A percentile compares a stretch with the other conserved stretches of the same genome.
These are phyloP conservation scores for Pelagia noctiluca DNA, from an alignment of 30 jellyfish, hydroid and myxozoan genomes.

Conservation along the genomic window DNA sequence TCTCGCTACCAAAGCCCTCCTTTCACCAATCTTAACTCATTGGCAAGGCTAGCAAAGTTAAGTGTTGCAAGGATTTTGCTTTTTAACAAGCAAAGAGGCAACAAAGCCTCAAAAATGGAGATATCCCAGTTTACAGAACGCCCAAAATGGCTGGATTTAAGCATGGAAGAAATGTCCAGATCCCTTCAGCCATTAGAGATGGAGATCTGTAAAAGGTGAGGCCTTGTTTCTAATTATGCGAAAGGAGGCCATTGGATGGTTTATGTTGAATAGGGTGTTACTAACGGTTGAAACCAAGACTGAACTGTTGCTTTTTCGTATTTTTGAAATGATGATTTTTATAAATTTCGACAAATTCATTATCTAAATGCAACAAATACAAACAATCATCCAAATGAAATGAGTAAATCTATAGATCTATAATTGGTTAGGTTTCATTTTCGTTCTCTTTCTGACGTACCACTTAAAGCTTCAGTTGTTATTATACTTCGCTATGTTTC, in stretches of 20 bases:
- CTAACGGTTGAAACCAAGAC: too few species aligned
- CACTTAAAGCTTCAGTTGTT: too few species aligned
- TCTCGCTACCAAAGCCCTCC: neutral
- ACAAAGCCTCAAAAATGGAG: conserved; percentile 17
- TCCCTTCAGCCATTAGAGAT: conserved; percentile 30
- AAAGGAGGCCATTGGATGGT: neutral
- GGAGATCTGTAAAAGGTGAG: conserved; percentile 32
- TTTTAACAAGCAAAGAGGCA: conserved; percentile 40
- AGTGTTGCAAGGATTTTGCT: conserved; percentile 12
- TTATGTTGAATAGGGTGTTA: too few species aligned
- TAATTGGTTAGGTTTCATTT: too few species aligned
- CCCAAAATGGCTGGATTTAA: neutral
- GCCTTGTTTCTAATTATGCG: neutral
- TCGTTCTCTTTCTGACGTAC: too few species aligned
- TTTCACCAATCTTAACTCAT: neutral
- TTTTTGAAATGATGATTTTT: too few species aligned
- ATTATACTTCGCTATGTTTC: neutral
- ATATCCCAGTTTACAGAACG: neutral
- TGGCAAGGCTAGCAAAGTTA: conserved; percentile 19
- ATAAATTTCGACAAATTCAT: too few species aligned
- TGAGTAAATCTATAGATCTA: neutral
- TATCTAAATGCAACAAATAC: too few species aligned
- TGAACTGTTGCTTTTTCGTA: too few species aligned
- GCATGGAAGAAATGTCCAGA: conserved; percentile 19
- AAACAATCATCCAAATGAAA: too few species aligned